A percentile compares a stretch with the other conserved stretches of the same genome.
phyloP scores from a whole-genome alignment of 2,113 vertebrate species.

The Salvelinus namaycush region DNA sequence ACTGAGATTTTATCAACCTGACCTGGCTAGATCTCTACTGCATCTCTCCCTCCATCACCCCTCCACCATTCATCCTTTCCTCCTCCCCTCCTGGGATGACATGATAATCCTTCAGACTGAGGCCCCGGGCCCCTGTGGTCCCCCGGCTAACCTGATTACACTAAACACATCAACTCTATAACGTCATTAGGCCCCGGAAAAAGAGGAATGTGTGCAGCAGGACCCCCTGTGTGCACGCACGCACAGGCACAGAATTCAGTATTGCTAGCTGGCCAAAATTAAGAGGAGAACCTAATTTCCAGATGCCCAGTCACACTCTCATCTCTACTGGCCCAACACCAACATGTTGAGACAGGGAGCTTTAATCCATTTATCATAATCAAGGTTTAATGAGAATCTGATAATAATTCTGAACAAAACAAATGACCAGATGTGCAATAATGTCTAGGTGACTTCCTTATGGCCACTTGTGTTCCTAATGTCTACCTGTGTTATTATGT shows the following conservation, averaged over 20 bases:
- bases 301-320: slow-evolving; percentile 25
- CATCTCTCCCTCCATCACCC: not conserved
- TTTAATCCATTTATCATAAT: slow-evolving; percentile 30
- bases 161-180: slow-evolving; percentile 57
- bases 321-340: not conserved
- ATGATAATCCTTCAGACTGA: too few species aligned
- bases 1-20: not conserved
- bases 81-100: slow-evolving; percentile 1
- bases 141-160: slow-evolving; percentile 47
- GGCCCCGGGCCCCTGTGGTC: not conserved
- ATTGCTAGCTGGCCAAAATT: not conserved
- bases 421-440: too few species aligned
- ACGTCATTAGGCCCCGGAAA: slow-evolving; percentile 33
- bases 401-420: too few species aligned
- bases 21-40: not conserved
- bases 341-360: slow-evolving; percentile 1
- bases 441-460: slow-evolving; percentile 73
- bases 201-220: slow-evolving; percentile 14
- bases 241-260: slow-evolving; percentile 8
- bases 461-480: too few species aligned
- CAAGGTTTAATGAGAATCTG: slow-evolving; percentile 15
- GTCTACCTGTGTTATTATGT: too few species aligned
- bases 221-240: not conserved
- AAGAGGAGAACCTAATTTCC: not conserved
- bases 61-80: not conserved